Base-by-base conservation (phyloP, 2,797 vertebrate species). In the Anisognathus igniventris region DNA sequence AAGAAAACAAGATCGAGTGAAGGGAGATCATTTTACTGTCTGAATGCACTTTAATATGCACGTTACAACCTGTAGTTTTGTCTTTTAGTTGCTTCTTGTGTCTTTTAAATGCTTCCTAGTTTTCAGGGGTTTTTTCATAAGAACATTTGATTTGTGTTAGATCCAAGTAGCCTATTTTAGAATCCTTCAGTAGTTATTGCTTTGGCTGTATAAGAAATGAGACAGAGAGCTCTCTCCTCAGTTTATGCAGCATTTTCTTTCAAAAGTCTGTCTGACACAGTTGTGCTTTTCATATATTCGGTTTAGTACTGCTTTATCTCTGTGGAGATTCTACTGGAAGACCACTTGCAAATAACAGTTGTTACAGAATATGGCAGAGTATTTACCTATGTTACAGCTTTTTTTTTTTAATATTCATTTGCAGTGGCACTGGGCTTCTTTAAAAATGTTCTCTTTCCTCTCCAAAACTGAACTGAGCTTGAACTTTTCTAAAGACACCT, bases 341-440 rank as follows among this genome's bases (percentile, higher is more conserved):
- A 72, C 78, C 77, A 65, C 70, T 95, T 93, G 77, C 94, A 92
- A 95, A 80, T 77, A 90, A 68, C 44, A 87, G 44, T 76, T 92
- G 23, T 65, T 88, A 48, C 31, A 67, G 74, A 94, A 67, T 77
- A 39, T 67, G 67, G 21, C 40, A 2, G 5, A 73, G 17, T 79
- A 33, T 53, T 94, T 94, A 78, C 65, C 35, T 61, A 4, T 42
- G 9, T 78, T 87, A 54, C 19, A 39, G 19, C 35, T 28, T 93
- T 70, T 61, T 35, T 61, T 7, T 2, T 14, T 10, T 33, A 73
- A 42, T 85, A 87, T n/a, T 90, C 12, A 35, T 90, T 94, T 94
- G 30, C 35, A 25, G 50, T 91, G 74, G 14, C 67, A 72, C 28
- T 91, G 82, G 68, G 18, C 61, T 65, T 45, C 64, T 77, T 84